These are phyloP conservation scores for Sitta carolinensis DNA, from an alignment of 2,797 vertebrate genomes.

Conservation along the genomic window DNA sequence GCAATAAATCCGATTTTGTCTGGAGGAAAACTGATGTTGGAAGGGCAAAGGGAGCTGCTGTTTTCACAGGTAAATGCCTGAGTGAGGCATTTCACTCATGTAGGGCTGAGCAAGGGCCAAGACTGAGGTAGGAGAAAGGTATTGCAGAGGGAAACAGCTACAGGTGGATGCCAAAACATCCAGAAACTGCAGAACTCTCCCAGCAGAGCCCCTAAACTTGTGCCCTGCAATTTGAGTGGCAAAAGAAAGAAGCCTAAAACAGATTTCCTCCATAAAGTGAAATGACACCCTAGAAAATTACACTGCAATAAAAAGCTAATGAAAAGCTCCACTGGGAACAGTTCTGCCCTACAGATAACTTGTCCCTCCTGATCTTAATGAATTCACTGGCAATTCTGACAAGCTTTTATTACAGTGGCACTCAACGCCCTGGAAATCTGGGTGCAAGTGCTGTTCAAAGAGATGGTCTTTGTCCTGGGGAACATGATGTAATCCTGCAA, in stretches of 20 bases:
- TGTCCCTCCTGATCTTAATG: not conserved
- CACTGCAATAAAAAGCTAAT: not conserved
- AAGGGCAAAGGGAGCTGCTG: not conserved
- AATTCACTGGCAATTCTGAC: not conserved
- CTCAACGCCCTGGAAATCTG: not conserved
- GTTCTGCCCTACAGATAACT: conserved; percentile 36
- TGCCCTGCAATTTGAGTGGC: not conserved
- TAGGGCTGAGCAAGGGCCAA: not conserved
- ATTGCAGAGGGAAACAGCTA: not conserved
- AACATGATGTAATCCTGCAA: not conserved
- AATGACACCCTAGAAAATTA: not conserved
- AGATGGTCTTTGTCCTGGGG: not conserved
- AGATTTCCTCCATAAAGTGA: not conserved
- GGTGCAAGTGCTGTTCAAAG: conserved; percentile 1
- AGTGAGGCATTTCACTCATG: not conserved
- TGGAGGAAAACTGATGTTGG: not conserved
- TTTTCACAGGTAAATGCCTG: not conserved
- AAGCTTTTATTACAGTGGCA: not conserved
- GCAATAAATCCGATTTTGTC: conserved; percentile 13
- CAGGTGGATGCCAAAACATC: not conserved
- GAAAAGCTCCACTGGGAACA: not conserved
- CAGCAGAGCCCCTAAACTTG: not conserved
- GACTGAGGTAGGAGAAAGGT: not conserved
- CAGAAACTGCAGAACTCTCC: not conserved
- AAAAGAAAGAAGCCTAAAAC: not conserved